Evolutionary conservation across 2,888 invertebrate genomes (phyloP).

Genomic region (Eupithecia pulchellata): DNA sequence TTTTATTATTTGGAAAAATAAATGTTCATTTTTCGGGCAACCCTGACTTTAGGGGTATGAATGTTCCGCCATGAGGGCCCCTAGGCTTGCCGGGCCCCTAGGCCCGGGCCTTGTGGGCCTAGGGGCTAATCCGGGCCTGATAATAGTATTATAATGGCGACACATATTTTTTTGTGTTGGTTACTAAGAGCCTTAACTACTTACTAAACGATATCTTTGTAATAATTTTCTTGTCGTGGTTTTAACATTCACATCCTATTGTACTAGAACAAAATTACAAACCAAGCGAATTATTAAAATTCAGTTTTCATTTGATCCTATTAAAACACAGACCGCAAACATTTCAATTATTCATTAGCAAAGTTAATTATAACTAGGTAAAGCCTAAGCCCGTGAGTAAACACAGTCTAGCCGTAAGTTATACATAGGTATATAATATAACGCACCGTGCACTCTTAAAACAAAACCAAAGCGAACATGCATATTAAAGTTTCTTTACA

Average conservation of each 20-base stretch:
- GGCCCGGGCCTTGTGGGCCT: no score
- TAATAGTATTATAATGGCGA: not conserved
- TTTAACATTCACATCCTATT: not conserved
- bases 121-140: no score
- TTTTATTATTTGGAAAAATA: no score
- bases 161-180: not conserved
- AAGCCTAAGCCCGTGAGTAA: constrained; percentile 3
- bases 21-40: no score
- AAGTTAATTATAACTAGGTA: constrained; percentile 7
- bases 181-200: not conserved
- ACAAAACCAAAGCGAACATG: constrained; percentile 34
- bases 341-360: not conserved
- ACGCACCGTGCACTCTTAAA: constrained; percentile 15
- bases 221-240: not conserved
- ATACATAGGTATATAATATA: not conserved
- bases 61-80: no score
- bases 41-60: no score
- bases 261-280: not conserved
- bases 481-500: constrained; percentile 15
- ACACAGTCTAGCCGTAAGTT: constrained; percentile 6
- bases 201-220: not conserved
- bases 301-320: constrained; percentile 2
- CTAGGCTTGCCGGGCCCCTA: no score
- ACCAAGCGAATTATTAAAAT: not conserved
- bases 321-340: not conserved